Percentiles rank a stretch among this genome's conserved stretches.
phyloP scores from a whole-genome alignment of 2,113 vertebrate genomes.

The Canis aureus region DNA sequence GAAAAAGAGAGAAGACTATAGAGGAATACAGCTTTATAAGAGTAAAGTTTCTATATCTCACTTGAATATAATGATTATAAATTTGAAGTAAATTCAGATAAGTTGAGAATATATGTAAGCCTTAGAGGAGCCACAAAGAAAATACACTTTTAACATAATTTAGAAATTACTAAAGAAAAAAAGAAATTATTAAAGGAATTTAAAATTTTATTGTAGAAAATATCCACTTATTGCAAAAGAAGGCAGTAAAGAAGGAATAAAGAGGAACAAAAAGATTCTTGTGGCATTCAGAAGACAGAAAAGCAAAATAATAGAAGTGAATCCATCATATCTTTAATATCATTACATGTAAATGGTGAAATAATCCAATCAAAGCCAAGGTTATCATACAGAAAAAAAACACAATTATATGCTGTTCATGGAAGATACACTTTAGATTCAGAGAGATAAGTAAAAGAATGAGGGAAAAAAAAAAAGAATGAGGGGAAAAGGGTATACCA shows the following conservation, averaged over 20 bases:
- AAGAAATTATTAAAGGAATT: not conserved
- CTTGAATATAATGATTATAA: not conserved
- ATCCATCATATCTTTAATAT: not conserved
- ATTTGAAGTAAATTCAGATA: slow-evolving; percentile 8
- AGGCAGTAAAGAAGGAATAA: not conserved
- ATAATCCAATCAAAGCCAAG: not conserved
- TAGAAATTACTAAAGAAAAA: not conserved
- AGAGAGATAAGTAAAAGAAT: not conserved
- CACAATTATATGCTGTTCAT: not conserved
- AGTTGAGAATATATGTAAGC: not conserved
- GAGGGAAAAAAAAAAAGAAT: not conserved
- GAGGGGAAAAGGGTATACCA: too few species aligned
- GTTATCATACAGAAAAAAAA: not conserved
- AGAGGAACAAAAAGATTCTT: not conserved
- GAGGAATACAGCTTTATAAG: not conserved
- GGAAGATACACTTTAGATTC: not conserved
- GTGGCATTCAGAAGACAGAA: not conserved
- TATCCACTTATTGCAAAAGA: not conserved
- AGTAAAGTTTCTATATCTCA: not conserved
- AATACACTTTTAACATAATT: not conserved
- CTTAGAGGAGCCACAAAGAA: not conserved
- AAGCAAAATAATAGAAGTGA: not conserved
- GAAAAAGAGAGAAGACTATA: not conserved
- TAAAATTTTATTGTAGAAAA: not conserved
- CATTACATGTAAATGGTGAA: not conserved